phyloP scores from a whole-genome alignment of 2,113 vertebrate species.

The Lipophrys pholis region DNA sequence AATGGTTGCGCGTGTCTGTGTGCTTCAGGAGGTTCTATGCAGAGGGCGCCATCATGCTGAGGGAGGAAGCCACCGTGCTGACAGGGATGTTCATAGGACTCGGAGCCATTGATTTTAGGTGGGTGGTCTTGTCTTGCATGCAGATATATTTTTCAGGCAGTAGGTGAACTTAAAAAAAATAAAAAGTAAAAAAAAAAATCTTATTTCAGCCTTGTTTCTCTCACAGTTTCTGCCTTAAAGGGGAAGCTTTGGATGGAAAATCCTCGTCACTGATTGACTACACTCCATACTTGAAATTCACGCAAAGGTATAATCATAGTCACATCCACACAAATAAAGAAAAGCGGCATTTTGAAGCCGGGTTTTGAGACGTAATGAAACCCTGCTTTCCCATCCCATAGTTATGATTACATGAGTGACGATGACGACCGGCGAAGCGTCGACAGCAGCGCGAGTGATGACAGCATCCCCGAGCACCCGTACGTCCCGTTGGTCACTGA shows the following conservation, averaged over 20 bases:
- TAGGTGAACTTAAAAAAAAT: too few species aligned
- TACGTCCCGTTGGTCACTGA: conserved; percentile 93
- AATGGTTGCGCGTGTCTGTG: conserved; percentile 7
- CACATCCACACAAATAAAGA: too few species aligned
- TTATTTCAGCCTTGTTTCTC: background rate
- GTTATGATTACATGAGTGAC: conserved; percentile 96
- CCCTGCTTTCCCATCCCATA: conserved; percentile 47
- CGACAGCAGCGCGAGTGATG: conserved; percentile 95
- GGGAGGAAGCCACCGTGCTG: conserved; percentile 93
- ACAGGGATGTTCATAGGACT: conserved; percentile 96
- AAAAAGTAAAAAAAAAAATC: too few species aligned
- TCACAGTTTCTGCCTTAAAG: conserved; percentile 94
- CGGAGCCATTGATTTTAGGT: conserved; percentile 97
- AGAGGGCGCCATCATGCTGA: conserved; percentile 93
- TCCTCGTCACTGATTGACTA: conserved; percentile 93
- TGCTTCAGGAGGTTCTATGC: conserved; percentile 90
- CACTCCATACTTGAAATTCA: conserved; percentile 97
- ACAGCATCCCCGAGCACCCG: conserved; percentile 92
- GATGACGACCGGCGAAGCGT: conserved; percentile 92
- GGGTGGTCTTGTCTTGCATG: background rate
- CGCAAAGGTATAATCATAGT: conserved; percentile 87
- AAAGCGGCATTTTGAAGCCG: too few species aligned
- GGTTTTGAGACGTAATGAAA: too few species aligned
- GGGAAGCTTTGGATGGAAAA: conserved; percentile 93
- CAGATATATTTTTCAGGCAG: background rate